Evolutionary conservation across 1,140 invertebrate species (phyloP).

Genomic region (Copidosoma floridanum): DNA sequence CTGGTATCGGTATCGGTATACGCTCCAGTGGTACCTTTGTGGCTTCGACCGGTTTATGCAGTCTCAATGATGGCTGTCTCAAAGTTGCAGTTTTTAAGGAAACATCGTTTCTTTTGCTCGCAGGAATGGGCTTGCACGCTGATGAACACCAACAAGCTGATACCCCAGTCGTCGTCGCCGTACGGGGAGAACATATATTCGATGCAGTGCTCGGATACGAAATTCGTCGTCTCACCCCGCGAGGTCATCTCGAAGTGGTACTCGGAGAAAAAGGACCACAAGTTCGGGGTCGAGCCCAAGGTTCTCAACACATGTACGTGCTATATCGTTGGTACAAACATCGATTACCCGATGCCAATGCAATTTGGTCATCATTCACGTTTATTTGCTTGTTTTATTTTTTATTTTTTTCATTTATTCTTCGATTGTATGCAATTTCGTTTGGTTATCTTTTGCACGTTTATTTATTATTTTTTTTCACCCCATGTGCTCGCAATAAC

Average conservation of each 20-base stretch:
- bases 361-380: neutral
- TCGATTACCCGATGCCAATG: neutral
- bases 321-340: no score
- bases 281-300: slow-evolving; percentile 63
- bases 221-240: slow-evolving; percentile 62
- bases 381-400: neutral
- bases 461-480: no score
- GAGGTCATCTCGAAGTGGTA: slow-evolving; percentile 71
- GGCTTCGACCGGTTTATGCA: no score
- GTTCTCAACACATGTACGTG: slow-evolving; percentile 59
- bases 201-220: slow-evolving; percentile 68
- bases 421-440: no score
- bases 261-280: slow-evolving; percentile 64
- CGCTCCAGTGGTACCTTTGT: no score
- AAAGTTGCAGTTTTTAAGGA: no score
- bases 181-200: slow-evolving; percentile 68
- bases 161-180: slow-evolving; percentile 64
- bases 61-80: no score
- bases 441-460: no score
- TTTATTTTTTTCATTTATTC: neutral
- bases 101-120: no score
- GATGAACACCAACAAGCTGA: slow-evolving; percentile 67
- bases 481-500: no score
- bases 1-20: no score
- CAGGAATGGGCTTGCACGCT: slow-evolving; percentile 74